A percentile compares a stretch with the other conserved stretches of the same genome.
Evolutionary conservation across 2,797 vertebrate species (phyloP).

Genomic region (Pristis pectinata): DNA sequence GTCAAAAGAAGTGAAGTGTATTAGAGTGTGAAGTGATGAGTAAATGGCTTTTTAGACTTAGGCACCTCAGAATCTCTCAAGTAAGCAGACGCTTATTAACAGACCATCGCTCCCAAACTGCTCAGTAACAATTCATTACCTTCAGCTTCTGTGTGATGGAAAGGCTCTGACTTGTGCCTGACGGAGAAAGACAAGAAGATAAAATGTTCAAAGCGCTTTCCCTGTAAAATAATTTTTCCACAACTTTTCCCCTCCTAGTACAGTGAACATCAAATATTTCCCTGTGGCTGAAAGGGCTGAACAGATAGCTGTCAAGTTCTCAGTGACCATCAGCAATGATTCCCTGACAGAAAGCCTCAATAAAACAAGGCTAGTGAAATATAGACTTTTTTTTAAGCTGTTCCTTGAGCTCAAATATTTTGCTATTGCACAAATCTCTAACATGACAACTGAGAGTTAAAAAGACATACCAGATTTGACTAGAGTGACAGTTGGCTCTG

Average conservation of each 20-base stretch:
- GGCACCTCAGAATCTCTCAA: conserved; percentile 27
- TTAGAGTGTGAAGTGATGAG: conserved; percentile 34
- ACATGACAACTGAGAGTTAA: not conserved
- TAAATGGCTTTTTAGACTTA: conserved; percentile 15
- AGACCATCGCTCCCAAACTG: conserved; percentile 19
- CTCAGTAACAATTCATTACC: conserved; percentile 16
- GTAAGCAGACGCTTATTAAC: conserved; percentile 15
- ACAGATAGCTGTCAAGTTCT: not conserved
- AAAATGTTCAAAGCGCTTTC: conserved; percentile 5
- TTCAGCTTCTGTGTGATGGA: conserved; percentile 25
- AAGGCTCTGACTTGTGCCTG: not conserved
- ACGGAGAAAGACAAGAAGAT: not conserved
- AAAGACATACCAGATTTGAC: not conserved
- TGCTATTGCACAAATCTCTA: not conserved
- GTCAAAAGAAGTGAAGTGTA: conserved; percentile 27
- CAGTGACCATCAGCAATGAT: not conserved
- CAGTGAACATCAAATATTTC: not conserved
- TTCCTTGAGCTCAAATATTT: not conserved
- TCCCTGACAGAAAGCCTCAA: not conserved
- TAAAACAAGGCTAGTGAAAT: not conserved
- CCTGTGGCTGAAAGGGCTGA: not conserved
- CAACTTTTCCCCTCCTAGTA: not conserved
- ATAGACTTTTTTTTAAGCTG: not conserved
- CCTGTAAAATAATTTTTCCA: not conserved
- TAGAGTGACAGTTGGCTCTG: not conserved